Evolutionary conservation across 2,888 invertebrate species (phyloP), one percentile per base, ranked within the genome.

Genomic region (Hermaeophaga mercurialis): DNA sequence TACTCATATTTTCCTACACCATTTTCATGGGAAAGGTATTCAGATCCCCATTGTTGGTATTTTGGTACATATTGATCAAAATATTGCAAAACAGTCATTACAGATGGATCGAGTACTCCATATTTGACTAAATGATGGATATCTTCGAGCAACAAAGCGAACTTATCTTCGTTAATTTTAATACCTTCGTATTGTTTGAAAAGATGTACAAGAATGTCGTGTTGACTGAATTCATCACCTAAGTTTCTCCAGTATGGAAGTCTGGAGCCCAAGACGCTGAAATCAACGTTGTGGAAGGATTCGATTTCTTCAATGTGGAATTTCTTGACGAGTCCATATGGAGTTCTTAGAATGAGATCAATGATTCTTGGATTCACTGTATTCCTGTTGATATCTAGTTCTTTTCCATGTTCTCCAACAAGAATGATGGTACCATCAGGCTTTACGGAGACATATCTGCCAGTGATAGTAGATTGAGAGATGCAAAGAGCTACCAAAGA

Each of bases 121-220:
- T 61, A 49, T 17, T 54, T 15, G 0, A 63, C 65, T 28, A 58
- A 53, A 22, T 58, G 36, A 22, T 61, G 39, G 28, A 66, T 26
- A 26, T 54, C 53, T 11, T 43, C 38, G 49, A 66, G 46, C 9
- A 66, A 49, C 19, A 44, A 48, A 22, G 58, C n/a, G 22, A 5
- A 22, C 6, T 22, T 3, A 3, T 26, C 26, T 19, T 63, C 50
- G 36, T 59, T 48, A 18, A 64, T 52, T 9, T n/a, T n/a, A n/a
- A 19, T 14, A n/a, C 64, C 64, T 57, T 63, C 50, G 41, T 50
- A 64, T 7, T 64, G 59, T 19, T 46, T 48, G 19, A 65, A 31
- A 44, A 66, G 58, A 24, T 59, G 45, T 6, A 24, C n/a, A 9
- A 62, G 58, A 12, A 63, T 14, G 2, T 60, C 61, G 11, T 43